Conservation (phyloP, 2,113 vertebrate species). For the Pachyramphus minor region DNA sequence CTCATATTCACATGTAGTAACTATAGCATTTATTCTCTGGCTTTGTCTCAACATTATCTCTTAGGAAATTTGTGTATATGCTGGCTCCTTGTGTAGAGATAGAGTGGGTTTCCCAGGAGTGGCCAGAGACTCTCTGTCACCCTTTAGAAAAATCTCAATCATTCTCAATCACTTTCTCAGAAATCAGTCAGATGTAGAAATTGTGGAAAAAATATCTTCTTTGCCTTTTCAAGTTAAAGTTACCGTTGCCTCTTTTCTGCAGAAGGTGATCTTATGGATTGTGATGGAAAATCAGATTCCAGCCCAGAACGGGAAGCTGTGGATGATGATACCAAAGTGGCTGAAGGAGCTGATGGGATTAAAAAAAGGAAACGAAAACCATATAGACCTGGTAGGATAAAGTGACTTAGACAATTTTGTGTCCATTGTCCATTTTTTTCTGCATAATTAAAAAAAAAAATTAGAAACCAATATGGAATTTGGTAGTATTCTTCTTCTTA, state of each 20-base stretch:
- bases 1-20: neutral
- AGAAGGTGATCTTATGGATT: slow-evolving; percentile 91
- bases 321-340: slow-evolving; percentile 82
- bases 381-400: slow-evolving; percentile 89
- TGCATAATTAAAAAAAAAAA: neutral
- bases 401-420: neutral
- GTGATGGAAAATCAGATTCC: slow-evolving; percentile 94
- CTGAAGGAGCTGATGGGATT: slow-evolving; percentile 77
- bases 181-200: neutral
- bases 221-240: neutral
- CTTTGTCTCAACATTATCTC: neutral
- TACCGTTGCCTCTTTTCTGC: slow-evolving; percentile 42
- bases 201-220: neutral
- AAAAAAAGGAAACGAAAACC: slow-evolving; percentile 98
- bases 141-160: neutral
- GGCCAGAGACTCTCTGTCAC: neutral
- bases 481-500: neutral
- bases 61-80: neutral
- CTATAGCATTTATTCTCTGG: neutral
- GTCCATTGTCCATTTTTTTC: neutral
- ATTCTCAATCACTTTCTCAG: neutral
- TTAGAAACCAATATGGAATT: neutral
- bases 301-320: slow-evolving; percentile 89
- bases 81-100: neutral
- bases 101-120: neutral